Evolutionary conservation across 2,113 vertebrate species (phyloP), one percentile per base, ranked within the genome.

Genomic region (Parus major): DNA sequence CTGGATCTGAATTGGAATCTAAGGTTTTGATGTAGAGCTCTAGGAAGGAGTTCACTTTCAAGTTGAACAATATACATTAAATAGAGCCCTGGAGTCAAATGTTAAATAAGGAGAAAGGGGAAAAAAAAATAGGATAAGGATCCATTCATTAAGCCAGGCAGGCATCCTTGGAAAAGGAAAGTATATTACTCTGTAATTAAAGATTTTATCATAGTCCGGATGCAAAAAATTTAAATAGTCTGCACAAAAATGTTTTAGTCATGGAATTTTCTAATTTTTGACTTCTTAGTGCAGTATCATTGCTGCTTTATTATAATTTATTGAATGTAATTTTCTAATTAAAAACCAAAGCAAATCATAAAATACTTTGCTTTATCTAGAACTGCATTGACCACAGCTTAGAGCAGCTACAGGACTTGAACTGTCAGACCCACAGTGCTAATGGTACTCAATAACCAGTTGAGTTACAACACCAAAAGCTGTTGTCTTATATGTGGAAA

Each of bases 151-250:
- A 93, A 93, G 71, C 3, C 10, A 75, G 33, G n/a, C 56, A 75
- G 56, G 23, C 7, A 1, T 49, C 47, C 64, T 68, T 93, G 64
- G 60, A 78, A 86, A 95, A 73, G 36, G 8, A 53, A 94, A 81
- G 20, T 52, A 27, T 84, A 7, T 84, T 35, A 81, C 31, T 82
- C 16, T 52, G 3, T 96, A 96, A 94, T 95, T 91, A 95, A 94
- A 93, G 92, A 93, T 92, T 63, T 4, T 92, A 94, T 94, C 96
- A n/a, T 66, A 72, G 28, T 66, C 39, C 8, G 39, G 76, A 66
- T 20, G 63, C 10, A 78, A 88, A 79, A 72, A 60, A 61, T 33
- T 15, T 56, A 80, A 73, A 42, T 52, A 33, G 5, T 59, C 44
- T 63, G 16, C 29, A 55, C 7, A 66, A 59, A 80, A 56, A 39